Evolutionary conservation across 2,888 invertebrate genomes (phyloP).

Genomic region (Danaus chrysippus): DNA sequence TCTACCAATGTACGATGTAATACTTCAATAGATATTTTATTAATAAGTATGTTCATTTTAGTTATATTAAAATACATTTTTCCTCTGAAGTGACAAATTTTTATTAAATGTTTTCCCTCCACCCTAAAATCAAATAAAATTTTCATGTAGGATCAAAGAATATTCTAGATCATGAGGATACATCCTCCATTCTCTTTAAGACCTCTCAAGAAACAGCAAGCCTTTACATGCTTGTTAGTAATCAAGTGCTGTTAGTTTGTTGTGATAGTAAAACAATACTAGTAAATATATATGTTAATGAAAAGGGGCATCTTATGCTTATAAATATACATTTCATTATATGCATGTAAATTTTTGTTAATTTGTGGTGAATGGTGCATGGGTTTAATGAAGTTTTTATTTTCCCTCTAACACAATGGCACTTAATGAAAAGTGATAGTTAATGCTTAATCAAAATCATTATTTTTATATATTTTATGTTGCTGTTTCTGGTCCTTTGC

Average conservation of each 20-base stretch:
- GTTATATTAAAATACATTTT: slow-evolving; percentile 23
- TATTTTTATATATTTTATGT: too few relatives aligned
- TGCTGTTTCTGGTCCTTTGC: too few relatives aligned
- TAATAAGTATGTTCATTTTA: slow-evolving; percentile 19
- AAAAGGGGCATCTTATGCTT: not conserved
- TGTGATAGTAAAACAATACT: slow-evolving; percentile 6
- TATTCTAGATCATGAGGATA: slow-evolving; percentile 54
- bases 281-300: not conserved
- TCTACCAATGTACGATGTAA: slow-evolving; percentile 5
- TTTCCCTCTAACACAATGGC: not conserved
- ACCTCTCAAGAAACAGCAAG: slow-evolving; percentile 9
- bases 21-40: slow-evolving; percentile 12
- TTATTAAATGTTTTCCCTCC: slow-evolving; percentile 36
- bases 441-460: not conserved
- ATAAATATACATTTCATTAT: not conserved
- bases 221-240: slow-evolving; percentile 1
- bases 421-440: not conserved
- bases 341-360: not conserved
- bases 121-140: slow-evolving; percentile 25
- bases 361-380: slow-evolving; percentile 3
- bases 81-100: slow-evolving; percentile 30
- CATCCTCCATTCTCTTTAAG: slow-evolving; percentile 31
- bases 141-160: slow-evolving; percentile 42
- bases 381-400: not conserved
- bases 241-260: slow-evolving; percentile 8